Evolutionary conservation across 2,888 invertebrate species (phyloP).

Genomic region (Sussaba pulchella): DNA sequence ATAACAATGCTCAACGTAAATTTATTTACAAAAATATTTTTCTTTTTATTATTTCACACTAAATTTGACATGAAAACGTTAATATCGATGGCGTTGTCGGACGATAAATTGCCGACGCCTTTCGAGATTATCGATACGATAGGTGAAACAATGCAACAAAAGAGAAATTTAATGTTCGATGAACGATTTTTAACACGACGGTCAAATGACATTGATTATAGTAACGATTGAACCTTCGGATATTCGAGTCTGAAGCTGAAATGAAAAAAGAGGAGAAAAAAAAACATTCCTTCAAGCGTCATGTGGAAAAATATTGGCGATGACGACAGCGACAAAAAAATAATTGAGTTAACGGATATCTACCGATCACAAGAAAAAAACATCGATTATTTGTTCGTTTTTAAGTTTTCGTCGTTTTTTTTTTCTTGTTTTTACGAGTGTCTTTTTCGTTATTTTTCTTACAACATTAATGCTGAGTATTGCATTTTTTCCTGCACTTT

Average conservation of each 20-base stretch:
- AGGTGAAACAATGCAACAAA: conserved; percentile 16
- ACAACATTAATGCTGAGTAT: conserved; percentile 47
- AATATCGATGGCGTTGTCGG: conserved; percentile 38
- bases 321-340: conserved; percentile 20
- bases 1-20: background rate
- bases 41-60: conserved; percentile 62
- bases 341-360: conserved; percentile 30
- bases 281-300: no score
- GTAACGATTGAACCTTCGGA: no score
- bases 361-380: conserved; percentile 30
- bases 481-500: conserved; percentile 34
- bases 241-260: no score
- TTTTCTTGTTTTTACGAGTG: conserved; percentile 5
- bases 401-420: no score
- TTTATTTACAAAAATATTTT: conserved; percentile 65
- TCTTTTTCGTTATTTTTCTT: background rate
- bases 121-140: conserved; percentile 20
- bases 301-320: conserved; percentile 10
- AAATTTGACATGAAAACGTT: conserved; percentile 50
- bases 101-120: conserved; percentile 36
- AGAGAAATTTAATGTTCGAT: background rate
- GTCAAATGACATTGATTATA: background rate
- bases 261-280: no score
- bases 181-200: conserved; percentile 8
- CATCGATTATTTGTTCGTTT: conserved; percentile 18